Conservation (phyloP, 1,140 invertebrate species). For the Drosophila nebulosa region DNA sequence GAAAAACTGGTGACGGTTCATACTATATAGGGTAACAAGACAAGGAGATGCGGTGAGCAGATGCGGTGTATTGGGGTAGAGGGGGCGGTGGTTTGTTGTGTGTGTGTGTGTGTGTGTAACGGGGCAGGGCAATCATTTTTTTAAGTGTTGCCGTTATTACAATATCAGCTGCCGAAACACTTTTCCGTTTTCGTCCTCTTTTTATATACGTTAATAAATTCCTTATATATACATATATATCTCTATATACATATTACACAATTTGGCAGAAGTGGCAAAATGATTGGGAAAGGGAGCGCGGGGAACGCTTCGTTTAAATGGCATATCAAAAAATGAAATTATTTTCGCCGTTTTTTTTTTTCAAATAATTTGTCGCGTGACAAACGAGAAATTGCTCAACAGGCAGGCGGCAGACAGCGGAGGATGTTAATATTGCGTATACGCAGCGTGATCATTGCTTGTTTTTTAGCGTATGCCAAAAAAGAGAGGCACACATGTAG, state of each 20-base stretch:
- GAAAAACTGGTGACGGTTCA: slow-evolving; percentile 1
- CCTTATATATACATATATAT: slow-evolving; percentile 36
- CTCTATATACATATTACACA: slow-evolving; percentile 73
- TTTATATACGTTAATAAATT: slow-evolving; percentile 71
- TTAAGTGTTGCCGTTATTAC: slow-evolving; percentile 74
- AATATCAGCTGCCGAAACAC: slow-evolving; percentile 72
- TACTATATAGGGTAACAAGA: background rate
- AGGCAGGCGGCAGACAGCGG: slow-evolving; percentile 36
- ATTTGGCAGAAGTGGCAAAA: slow-evolving; percentile 38
- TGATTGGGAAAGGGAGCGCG: background rate
- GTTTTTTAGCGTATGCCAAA: background rate
- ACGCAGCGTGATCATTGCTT: slow-evolving; percentile 25
- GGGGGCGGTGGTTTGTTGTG: too few species aligned
- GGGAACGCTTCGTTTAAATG: slow-evolving; percentile 49
- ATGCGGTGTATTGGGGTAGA: too few species aligned
- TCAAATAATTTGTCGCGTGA: slow-evolving; percentile 68
- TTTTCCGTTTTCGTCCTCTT: slow-evolving; percentile 39
- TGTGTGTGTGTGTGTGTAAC: background rate
- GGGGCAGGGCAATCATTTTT: slow-evolving; percentile 43
- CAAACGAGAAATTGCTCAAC: slow-evolving; percentile 61
- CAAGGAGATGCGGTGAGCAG: too few species aligned
- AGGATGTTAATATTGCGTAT: slow-evolving; percentile 41
- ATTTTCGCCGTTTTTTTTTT: slow-evolving; percentile 46
- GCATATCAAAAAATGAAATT: slow-evolving; percentile 73
- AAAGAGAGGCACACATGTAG: background rate